Evolutionary conservation across 2,113 vertebrate genomes (phyloP).

Genomic region (Vombatus ursinus): DNA sequence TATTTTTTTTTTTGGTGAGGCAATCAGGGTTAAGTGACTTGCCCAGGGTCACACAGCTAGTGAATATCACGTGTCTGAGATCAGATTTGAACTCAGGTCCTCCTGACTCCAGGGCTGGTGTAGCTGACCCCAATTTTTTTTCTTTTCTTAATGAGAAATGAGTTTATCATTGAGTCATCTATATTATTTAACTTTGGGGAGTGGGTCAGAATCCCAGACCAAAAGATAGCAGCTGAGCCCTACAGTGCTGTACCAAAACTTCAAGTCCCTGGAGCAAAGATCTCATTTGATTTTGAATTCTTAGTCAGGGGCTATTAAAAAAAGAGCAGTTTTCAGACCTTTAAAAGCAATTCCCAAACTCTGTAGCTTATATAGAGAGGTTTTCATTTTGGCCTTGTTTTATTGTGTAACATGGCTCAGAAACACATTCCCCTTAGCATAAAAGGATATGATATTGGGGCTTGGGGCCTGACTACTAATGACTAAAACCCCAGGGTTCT

Average conservation of each 20-base stretch:
- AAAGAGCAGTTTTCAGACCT: neutral
- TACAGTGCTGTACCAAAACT: no score
- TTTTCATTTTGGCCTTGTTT: neutral
- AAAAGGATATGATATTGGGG: neutral
- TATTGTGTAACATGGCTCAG: neutral
- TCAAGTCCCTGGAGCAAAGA: neutral
- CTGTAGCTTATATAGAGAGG: neutral
- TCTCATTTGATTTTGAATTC: neutral
- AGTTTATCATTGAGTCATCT: neutral
- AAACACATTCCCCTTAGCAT: neutral
- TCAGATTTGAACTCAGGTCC: no score
- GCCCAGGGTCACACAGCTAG: no score
- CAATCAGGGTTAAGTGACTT: no score
- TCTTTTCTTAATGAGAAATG: neutral
- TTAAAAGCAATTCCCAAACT: neutral
- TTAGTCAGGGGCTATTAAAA: neutral
- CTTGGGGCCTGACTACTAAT: neutral
- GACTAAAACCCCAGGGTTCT: neutral
- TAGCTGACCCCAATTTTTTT: neutral
- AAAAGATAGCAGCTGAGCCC: no score
- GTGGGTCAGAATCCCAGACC: neutral
- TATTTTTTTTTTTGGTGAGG: neutral
- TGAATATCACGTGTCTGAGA: no score
- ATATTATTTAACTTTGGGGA: neutral
- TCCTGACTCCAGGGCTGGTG: no score